Evolutionary conservation across 2,113 vertebrate species (phyloP).

Genomic region (Oxyruncus cristatus): DNA sequence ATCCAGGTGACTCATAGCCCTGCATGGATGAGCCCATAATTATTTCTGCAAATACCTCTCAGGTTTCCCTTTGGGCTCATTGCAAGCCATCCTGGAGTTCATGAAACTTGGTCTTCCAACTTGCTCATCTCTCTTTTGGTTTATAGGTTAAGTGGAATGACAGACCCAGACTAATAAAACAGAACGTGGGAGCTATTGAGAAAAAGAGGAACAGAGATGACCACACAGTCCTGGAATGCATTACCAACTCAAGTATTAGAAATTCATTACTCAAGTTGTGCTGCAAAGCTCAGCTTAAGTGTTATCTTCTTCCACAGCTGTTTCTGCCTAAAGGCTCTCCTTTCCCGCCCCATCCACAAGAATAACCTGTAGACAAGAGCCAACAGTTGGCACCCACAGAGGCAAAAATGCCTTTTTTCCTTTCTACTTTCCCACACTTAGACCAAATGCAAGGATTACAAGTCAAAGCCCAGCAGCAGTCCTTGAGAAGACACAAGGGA

Average conservation of each 20-base stretch:
- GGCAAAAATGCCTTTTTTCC: not conserved
- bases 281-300: conserved; percentile 17
- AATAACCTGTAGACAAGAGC: not conserved
- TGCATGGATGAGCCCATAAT: not conserved
- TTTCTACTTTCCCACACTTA: not conserved
- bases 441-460: not conserved
- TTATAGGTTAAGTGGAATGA: conserved; percentile 44
- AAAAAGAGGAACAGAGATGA: conserved; percentile 36
- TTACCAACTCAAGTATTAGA: conserved; percentile 10
- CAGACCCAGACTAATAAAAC: conserved; percentile 45
- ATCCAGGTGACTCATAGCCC: not conserved
- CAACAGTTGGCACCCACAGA: not conserved
- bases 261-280: not conserved
- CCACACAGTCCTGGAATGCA: conserved; percentile 38
- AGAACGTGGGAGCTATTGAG: conserved; percentile 18
- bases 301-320: conserved; percentile 28
- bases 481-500: not conserved
- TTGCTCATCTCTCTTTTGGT: not conserved
- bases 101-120: not conserved
- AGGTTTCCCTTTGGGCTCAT: not conserved
- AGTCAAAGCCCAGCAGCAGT: not conserved
- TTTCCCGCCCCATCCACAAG: not conserved
- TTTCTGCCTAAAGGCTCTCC: not conserved
- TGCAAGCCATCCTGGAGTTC: not conserved
- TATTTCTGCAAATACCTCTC: conserved; percentile 29